phyloP scores from a whole-genome alignment of 2,113 vertebrate species.

The Bothrops jararaca region DNA sequence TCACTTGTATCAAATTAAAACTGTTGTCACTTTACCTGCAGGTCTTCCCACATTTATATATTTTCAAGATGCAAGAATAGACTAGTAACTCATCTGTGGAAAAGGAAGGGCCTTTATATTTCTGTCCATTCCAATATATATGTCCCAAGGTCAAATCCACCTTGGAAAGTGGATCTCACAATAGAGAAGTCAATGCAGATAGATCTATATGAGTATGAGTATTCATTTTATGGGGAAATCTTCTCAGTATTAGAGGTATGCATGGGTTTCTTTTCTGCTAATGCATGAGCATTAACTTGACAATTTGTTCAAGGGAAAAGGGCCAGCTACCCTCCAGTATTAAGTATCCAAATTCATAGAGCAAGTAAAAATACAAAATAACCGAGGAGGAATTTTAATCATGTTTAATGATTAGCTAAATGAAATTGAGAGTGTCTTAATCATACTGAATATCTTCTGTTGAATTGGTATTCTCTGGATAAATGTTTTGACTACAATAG shows the following conservation, averaged over 20 bases:
- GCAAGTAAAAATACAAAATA: not conserved
- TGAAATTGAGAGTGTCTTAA: not conserved
- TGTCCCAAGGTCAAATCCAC: not conserved
- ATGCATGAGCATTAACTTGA: not conserved
- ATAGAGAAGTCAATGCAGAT: not conserved
- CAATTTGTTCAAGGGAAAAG: not conserved
- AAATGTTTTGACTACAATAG: not conserved
- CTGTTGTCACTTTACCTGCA: constrained; percentile 1
- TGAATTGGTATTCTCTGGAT: not conserved
- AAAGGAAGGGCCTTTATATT: not conserved
- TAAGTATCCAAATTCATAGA: not conserved
- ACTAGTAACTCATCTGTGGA: not conserved
- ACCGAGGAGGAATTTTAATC: not conserved
- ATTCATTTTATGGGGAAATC: not conserved
- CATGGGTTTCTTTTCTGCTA: not conserved
- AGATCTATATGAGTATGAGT: too few species aligned
- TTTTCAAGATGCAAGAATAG: not conserved
- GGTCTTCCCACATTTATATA: not conserved
- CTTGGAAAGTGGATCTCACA: not conserved
- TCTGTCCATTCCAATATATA: not conserved
- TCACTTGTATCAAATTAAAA: constrained; percentile 37
- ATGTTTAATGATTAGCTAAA: not conserved
- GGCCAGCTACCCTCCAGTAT: not conserved
- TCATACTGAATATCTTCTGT: not conserved
- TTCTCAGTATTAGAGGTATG: too few species aligned